Evolutionary conservation across 2,888 invertebrate genomes (phyloP), one percentile per base, ranked within the genome.

Genomic region (Disparrhopalites patrizii): DNA sequence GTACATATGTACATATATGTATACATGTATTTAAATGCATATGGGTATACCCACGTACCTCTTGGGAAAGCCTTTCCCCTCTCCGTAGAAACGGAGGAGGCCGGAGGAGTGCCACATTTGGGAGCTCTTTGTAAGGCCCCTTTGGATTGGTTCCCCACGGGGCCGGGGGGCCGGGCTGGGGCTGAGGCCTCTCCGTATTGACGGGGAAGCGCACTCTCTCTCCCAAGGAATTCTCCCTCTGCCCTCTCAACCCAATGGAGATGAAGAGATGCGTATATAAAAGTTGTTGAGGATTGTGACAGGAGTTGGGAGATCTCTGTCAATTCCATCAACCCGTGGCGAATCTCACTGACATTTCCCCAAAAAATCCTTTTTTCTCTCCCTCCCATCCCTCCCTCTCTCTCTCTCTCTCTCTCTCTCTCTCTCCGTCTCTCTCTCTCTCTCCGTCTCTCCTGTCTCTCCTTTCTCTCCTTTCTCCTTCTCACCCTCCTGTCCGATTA

Each of bases 311-410:
- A 71, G 69, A 70, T 71, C 71, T 71, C 72, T 73, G 72, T 73
- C 72, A 73, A 73, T 73, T 73, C 66, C 68, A 68, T 70, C 70
- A 72, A 69, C 70, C 72, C 75, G 75, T 75, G 70, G 73, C 73
- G 71, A 75, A 75, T 73, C 75, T 73, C 57, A 65, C 75, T 75
- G 75, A 75, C 74, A 74, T 70, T 73, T 75, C 68, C 65, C 31
- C 63, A 69, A 68, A 50, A 65, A 68, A 56, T 62, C 51, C 43
- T 28, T 43, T 50, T 31, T 55, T 62, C 51, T 43, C 54, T 43
- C 43, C 31, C 28, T n/a, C n/a, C n/a, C n/a, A n/a, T n/a, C n/a
- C n/a, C n/a, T n/a, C n/a, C n/a, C 55, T 51, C 56, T 28, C 30
- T 27, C 47, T 40, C 40, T 47, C 27, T 28, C 47, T 51, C 18